These are phyloP conservation scores for Tringa solitaria DNA, from an alignment of 2,113 vertebrate species.

Conservation along the genomic window DNA sequence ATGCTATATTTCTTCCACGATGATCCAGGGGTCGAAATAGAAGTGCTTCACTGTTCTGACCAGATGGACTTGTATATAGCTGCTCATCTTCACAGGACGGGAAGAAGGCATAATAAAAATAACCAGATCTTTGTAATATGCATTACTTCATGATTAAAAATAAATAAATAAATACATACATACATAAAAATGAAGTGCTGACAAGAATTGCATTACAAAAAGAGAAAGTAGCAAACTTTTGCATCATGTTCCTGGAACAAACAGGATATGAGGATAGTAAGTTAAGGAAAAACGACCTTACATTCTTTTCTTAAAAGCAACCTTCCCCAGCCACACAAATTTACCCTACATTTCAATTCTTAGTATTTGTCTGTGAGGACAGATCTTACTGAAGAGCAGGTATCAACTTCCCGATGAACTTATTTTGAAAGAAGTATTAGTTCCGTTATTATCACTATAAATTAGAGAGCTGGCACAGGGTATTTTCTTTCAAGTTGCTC, in stretches of 20 bases:
- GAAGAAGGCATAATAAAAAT: conserved; percentile 65
- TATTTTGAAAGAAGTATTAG: neutral
- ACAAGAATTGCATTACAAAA: neutral
- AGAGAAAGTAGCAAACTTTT: neutral
- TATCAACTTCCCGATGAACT: neutral
- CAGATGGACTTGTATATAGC: conserved; percentile 73
- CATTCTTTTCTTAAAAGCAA: neutral
- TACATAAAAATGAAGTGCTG: neutral
- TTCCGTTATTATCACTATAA: neutral
- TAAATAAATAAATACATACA: neutral
- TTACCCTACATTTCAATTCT: neutral
- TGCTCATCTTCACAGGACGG: conserved; percentile 74
- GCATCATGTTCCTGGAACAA: neutral
- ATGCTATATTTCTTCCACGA: conserved; percentile 69
- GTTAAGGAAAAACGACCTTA: neutral
- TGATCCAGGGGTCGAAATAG: conserved; percentile 77
- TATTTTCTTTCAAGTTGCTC: neutral
- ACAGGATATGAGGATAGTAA: neutral
- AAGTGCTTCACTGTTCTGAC: conserved; percentile 79
- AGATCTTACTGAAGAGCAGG: neutral
- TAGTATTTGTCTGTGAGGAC: neutral
- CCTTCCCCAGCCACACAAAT: neutral
- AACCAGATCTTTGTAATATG: conserved; percentile 2
- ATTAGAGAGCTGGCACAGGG: neutral
- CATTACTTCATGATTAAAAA: conserved; percentile 3